Percentiles rank a stretch among this genome's conserved stretches.
Conservation (phyloP, 2,113 vertebrate genomes). For the Plecturocebus donacophilus region DNA sequence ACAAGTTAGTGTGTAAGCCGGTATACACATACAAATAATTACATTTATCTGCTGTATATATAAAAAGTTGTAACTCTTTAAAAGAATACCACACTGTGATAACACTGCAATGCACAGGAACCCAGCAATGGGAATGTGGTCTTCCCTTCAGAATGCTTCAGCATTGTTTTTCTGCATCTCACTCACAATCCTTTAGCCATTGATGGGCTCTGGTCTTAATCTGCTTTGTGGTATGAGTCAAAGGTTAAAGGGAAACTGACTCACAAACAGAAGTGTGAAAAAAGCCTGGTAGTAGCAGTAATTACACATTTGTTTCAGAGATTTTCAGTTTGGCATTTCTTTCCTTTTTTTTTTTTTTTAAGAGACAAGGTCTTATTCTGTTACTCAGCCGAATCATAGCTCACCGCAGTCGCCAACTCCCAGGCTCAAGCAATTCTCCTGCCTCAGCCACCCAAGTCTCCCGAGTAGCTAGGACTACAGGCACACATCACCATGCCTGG, state of each 20-base stretch:
- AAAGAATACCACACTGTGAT: not conserved
- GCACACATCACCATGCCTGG: too few species aligned
- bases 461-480: too few species aligned
- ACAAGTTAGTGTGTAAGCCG: too few species aligned
- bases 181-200: conserved; percentile 34
- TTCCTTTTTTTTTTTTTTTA: not conserved
- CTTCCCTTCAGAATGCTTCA: conserved; percentile 12
- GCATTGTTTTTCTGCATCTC: not conserved
- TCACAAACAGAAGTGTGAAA: not conserved
- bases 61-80: not conserved
- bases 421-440: too few species aligned
- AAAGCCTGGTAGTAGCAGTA: not conserved
- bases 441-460: too few species aligned
- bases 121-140: not conserved
- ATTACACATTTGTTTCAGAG: not conserved
- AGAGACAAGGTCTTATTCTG: not conserved
- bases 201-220: conserved; percentile 37
- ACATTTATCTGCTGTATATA: not conserved
- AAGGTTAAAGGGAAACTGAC: conserved; percentile 24
- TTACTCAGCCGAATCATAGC: not conserved
- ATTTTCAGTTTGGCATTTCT: not conserved
- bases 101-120: not conserved
- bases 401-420: not conserved
- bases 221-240: conserved; percentile 58
- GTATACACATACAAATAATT: not conserved